Conservation (phyloP, 1,140 invertebrate species). For the Platorchestia sp. region DNA sequence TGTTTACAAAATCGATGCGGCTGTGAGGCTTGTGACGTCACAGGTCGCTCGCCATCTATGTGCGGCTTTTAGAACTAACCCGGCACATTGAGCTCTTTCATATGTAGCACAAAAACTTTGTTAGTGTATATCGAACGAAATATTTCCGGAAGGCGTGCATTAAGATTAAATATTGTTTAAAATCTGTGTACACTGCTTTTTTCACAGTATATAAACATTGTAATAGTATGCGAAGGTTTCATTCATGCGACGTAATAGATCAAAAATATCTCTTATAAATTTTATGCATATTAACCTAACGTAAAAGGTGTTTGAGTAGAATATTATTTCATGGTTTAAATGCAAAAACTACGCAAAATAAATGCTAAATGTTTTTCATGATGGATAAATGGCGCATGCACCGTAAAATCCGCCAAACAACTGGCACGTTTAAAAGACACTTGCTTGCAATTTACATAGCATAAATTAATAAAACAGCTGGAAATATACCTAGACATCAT, state of each 20-base stretch:
- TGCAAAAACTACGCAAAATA: too few relatives aligned
- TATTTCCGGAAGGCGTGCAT: neutral
- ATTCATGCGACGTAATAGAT: neutral
- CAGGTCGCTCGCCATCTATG: constrained; percentile 45
- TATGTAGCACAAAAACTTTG: neutral
- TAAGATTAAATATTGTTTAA: neutral
- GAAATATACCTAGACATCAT: too few relatives aligned
- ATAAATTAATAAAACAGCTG: too few relatives aligned
- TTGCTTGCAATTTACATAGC: too few relatives aligned
- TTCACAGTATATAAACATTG: neutral
- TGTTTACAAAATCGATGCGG: constrained; percentile 54
- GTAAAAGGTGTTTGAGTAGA: too few relatives aligned
- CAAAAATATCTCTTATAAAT: too few relatives aligned
- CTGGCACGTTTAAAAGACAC: too few relatives aligned
- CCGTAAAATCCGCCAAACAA: too few relatives aligned
- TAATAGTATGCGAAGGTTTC: neutral
- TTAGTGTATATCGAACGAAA: neutral
- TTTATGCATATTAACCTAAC: too few relatives aligned
- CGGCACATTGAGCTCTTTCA: neutral
- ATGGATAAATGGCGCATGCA: too few relatives aligned
- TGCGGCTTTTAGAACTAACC: constrained; percentile 29
- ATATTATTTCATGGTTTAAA: too few relatives aligned
- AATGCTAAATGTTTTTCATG: too few relatives aligned
- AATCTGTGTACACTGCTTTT: neutral
- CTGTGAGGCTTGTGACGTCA: constrained; percentile 52